Conservation (phyloP, 2,797 vertebrate genomes). For the Galago senegalensis region DNA sequence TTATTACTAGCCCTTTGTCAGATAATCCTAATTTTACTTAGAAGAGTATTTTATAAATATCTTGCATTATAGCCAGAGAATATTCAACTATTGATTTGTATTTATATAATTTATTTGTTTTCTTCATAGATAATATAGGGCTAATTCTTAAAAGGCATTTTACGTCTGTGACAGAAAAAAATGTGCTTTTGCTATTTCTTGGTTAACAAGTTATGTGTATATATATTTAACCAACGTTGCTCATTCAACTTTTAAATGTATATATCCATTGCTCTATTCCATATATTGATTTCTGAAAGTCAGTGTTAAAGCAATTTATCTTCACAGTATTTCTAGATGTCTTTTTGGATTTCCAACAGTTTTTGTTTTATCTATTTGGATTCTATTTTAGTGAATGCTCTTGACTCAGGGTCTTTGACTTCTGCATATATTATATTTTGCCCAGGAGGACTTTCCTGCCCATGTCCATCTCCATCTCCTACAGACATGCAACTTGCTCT, state of each 20-base stretch:
- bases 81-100: neutral
- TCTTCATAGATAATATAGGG: neutral
- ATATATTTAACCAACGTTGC: neutral
- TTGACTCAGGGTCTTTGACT: neutral
- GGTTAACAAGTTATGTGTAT: neutral
- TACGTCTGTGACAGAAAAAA: neutral
- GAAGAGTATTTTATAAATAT: neutral
- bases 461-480: neutral
- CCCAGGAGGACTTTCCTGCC: neutral
- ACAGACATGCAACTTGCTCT: neutral
- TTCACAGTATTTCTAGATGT: neutral
- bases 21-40: neutral
- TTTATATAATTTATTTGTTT: neutral
- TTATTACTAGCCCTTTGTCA: too few species aligned
- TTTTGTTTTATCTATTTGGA: neutral
- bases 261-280: neutral
- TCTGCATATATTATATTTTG: neutral
- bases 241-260: constrained; percentile 2
- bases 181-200: neutral
- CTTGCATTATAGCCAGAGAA: neutral
- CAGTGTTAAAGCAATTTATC: neutral
- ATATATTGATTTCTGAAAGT: neutral
- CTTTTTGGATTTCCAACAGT: neutral
- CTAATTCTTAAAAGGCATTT: neutral
- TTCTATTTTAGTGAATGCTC: neutral